These are phyloP conservation scores for Trogon surrucura DNA, from an alignment of 2,113 vertebrate genomes.

Conservation along the genomic window DNA sequence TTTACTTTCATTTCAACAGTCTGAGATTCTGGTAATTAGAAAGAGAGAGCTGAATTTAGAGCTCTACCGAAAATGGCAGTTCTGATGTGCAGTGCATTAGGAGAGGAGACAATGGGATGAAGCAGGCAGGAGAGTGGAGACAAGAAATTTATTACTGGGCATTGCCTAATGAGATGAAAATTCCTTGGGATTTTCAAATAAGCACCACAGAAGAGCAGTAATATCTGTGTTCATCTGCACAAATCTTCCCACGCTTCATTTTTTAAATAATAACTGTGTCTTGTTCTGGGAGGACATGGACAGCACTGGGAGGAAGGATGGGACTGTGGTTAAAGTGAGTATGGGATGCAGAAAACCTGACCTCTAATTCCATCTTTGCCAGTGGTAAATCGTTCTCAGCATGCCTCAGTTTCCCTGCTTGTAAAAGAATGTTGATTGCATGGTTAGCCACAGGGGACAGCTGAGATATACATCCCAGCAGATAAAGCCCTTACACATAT, in stretches of 20 bases:
- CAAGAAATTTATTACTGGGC: constrained; percentile 42
- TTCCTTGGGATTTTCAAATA: constrained; percentile 53
- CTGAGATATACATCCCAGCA: not conserved
- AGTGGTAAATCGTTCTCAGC: not conserved
- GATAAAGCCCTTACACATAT: not conserved
- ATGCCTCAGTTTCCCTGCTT: constrained; percentile 48
- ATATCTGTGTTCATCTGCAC: not conserved
- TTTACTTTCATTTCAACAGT: constrained; percentile 15
- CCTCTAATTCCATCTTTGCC: constrained; percentile 26
- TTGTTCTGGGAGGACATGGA: constrained; percentile 37
- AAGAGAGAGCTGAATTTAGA: constrained; percentile 21
- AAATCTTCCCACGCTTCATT: constrained; percentile 51
- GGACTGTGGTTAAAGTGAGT: constrained; percentile 23
- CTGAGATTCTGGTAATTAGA: not conserved
- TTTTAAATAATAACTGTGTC: constrained; percentile 33
- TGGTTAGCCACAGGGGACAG: not conserved
- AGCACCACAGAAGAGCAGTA: constrained; percentile 8
- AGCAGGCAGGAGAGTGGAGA: constrained; percentile 32
- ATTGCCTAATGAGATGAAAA: constrained; percentile 52
- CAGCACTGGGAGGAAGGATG: not conserved
- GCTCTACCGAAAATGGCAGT: constrained; percentile 54
- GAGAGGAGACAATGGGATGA: constrained; percentile 28
- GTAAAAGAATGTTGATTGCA: not conserved
- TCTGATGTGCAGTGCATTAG: constrained; percentile 26
- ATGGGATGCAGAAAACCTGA: constrained; percentile 11